Evolutionary conservation across 2,113 vertebrate genomes (phyloP).

Genomic region (Ardeotis arabs): DNA sequence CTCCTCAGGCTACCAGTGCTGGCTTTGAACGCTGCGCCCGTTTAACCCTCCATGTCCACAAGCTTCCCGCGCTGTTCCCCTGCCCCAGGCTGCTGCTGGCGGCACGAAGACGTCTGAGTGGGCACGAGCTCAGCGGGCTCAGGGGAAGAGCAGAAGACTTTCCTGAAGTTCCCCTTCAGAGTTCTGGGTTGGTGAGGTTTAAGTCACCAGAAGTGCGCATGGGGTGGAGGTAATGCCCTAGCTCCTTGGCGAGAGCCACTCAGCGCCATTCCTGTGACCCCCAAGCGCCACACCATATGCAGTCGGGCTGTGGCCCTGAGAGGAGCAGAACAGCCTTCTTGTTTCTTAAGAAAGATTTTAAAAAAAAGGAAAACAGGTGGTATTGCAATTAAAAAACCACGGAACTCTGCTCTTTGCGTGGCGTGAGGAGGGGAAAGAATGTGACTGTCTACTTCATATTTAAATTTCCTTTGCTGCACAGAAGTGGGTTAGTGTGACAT

Average conservation of each 20-base stretch:
- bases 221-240: accelerated
- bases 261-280: neutral
- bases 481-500: neutral
- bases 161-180: neutral
- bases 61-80: neutral
- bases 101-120: neutral
- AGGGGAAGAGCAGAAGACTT: neutral
- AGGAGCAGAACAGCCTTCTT: neutral
- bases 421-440: neutral
- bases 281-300: accelerated
- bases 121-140: neutral
- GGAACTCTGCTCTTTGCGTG: neutral
- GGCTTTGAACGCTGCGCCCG: neutral
- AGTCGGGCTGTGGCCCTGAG: accelerated
- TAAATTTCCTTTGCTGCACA: neutral
- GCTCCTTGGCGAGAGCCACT: accelerated
- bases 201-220: accelerated
- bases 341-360: neutral
- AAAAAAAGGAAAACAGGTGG: neutral
- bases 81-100: accelerated
- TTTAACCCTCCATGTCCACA: neutral
- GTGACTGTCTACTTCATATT: neutral
- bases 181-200: neutral
- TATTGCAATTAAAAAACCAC: neutral
- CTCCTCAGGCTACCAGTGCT: neutral